Conservation (phyloP, 2,888 invertebrate species). For the Aleiodes leptofemur region DNA sequence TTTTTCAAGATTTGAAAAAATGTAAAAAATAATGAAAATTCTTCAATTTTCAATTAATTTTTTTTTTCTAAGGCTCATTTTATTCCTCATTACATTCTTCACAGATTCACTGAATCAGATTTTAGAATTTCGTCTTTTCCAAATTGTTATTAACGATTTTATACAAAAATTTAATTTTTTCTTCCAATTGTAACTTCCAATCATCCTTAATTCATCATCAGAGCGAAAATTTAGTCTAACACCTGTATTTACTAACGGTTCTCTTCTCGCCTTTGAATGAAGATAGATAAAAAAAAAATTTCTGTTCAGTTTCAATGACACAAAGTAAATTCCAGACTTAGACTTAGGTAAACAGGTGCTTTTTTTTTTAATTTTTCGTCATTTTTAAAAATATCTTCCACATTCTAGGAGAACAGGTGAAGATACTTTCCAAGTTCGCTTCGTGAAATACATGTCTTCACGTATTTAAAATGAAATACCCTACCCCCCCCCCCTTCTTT, state of each 20-base stretch:
- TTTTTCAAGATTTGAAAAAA: no score
- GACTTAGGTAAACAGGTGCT: slow-evolving; percentile 2
- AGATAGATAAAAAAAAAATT: no score
- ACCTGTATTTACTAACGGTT: slow-evolving; percentile 17
- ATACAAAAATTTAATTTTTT: no score
- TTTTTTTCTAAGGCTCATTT: no score
- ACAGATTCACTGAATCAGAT: no score
- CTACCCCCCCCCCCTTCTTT: not conserved
- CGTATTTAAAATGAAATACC: slow-evolving; percentile 1
- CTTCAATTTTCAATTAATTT: no score
- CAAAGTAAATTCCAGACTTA: slow-evolving; percentile 1
- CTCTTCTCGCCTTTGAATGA: slow-evolving; percentile 1
- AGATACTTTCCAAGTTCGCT: slow-evolving; percentile 15
- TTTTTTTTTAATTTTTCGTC: not conserved
- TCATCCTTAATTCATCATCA: not conserved
- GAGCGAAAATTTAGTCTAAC: not conserved
- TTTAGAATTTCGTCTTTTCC: no score
- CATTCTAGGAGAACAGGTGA: not conserved
- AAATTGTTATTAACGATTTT: no score
- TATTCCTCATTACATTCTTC: no score
- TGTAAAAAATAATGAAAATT: no score
- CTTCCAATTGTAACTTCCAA: no score
- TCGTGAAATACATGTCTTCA: slow-evolving; percentile 7
- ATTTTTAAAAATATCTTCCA: not conserved
- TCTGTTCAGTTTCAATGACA: not conserved